Evolutionary conservation across 2,113 vertebrate genomes (phyloP).

Genomic region (Apus apus): DNA sequence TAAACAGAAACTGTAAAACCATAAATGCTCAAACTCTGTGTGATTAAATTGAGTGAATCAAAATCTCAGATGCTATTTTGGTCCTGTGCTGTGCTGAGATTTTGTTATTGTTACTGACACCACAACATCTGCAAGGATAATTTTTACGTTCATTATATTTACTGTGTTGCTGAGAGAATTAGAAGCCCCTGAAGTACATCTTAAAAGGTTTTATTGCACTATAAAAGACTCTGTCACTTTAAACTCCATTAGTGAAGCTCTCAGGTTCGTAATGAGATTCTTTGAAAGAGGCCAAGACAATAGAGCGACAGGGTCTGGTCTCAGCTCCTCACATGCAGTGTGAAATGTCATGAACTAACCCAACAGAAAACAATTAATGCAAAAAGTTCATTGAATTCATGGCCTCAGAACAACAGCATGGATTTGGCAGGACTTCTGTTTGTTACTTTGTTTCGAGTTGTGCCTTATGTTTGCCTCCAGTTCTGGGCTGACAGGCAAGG

Average conservation of each 20-base stretch:
- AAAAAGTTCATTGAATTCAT: background rate
- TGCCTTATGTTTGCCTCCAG: background rate
- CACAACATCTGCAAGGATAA: conserved; percentile 76
- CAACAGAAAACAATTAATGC: background rate
- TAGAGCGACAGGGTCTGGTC: background rate
- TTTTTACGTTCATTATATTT: conserved; percentile 79
- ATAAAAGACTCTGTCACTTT: conserved; percentile 75
- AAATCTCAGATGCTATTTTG: conserved; percentile 75
- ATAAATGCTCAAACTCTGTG: conserved; percentile 57
- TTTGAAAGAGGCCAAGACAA: background rate
- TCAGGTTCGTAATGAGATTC: conserved; percentile 63
- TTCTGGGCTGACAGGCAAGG: background rate
- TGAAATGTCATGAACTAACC: background rate
- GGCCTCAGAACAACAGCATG: background rate
- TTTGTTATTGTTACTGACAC: conserved; percentile 77
- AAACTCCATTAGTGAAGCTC: conserved; percentile 63
- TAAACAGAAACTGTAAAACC: conserved; percentile 64
- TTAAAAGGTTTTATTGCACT: conserved; percentile 74
- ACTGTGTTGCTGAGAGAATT: conserved; percentile 71
- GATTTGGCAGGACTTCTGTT: background rate
- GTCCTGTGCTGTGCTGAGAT: conserved; percentile 51
- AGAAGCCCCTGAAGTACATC: conserved; percentile 75
- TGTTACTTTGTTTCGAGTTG: background rate
- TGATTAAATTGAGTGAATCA: conserved; percentile 73
- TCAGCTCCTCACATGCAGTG: background rate